These are phyloP conservation scores for Mongoloraphidia duomilia DNA, from an alignment of 2,888 invertebrate species.

Conservation along the genomic window DNA sequence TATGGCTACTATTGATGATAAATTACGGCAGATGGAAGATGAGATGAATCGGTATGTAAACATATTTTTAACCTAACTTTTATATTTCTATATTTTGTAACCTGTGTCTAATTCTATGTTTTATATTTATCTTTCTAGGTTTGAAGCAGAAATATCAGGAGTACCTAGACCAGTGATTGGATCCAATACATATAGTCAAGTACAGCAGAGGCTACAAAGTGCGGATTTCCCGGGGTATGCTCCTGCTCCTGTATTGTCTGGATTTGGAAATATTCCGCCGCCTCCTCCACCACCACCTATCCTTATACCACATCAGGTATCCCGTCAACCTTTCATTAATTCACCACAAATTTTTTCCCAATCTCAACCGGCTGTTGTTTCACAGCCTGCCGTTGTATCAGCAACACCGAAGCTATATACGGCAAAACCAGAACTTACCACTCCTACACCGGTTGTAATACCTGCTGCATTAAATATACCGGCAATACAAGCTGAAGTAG, in stretches of 20 bases:
- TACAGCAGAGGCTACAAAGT: slow-evolving; percentile 50
- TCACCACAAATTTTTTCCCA: slow-evolving; percentile 27
- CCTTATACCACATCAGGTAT: slow-evolving; percentile 56
- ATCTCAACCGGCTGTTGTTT: slow-evolving; percentile 20
- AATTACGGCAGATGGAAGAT: slow-evolving; percentile 74
- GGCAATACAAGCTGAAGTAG: slow-evolving; percentile 38
- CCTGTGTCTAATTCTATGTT: neutral
- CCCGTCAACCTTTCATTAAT: slow-evolving; percentile 26
- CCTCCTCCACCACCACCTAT: slow-evolving; percentile 49
- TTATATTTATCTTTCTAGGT: slow-evolving; percentile 36
- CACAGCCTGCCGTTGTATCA: slow-evolving; percentile 48
- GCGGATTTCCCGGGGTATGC: slow-evolving; percentile 14
- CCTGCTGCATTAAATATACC: slow-evolving; percentile 33
- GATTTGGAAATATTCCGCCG: slow-evolving; percentile 46
- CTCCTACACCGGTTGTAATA: slow-evolving; percentile 22
- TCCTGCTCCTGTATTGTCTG: slow-evolving; percentile 21
- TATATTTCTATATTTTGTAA: slow-evolving; percentile 5
- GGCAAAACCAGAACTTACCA: slow-evolving; percentile 31
- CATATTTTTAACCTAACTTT: slow-evolving; percentile 4
- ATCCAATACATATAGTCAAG: slow-evolving; percentile 54
- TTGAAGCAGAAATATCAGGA: slow-evolving; percentile 76
- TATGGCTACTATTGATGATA: slow-evolving; percentile 28
- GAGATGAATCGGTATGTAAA: slow-evolving; percentile 70
- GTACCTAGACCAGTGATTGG: slow-evolving; percentile 53
- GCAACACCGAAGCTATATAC: slow-evolving; percentile 57